Evolutionary conservation across 2,888 invertebrate species (phyloP), one percentile per base, ranked within the genome.

Genomic region (Iselma pallidipennis): DNA sequence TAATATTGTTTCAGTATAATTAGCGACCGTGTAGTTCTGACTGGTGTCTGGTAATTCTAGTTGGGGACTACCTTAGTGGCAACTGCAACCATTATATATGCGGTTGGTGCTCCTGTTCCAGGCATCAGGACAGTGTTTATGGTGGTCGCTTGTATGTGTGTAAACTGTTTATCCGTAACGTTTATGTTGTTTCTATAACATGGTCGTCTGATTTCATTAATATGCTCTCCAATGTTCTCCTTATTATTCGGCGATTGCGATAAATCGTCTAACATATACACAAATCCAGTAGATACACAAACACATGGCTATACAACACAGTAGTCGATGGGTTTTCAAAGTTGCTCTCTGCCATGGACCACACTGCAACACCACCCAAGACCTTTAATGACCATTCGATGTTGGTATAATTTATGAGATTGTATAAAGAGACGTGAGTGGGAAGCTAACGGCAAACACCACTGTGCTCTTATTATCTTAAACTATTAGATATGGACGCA

Each of bases 1-100:
- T 80, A 80, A 81, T 81, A 81, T 80, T 79, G 80, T 81, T 80
- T 79, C 80, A 75, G 79, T 77, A 81, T 81, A 81, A 81, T 81
- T 81, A 80, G 80, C 74, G 74, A 75, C 74, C 79, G 71, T 80
- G 80, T 80, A 78, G 74, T 75, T 76, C 73, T 76, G 78, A 75
- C 75, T 76, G 74, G 73, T 76, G 75, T 74, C 75, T 76, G 71
- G 71, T 71, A 70, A 75, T 67, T 76, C 69, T 71, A 74, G 75
- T 73, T 65, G 61, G 64, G 62, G 62, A 56, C 59, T 70, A 67
- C 67, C 64, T 67, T 66, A 64, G 61, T 58, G 64, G 66, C 65
- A 65, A 37, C 61, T 63, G 55, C 59, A 54, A 63, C 61, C 65
- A 63, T 68, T 67, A 67, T 66, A 65, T 62, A 67, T 65, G 66